Evolutionary conservation across 2,113 vertebrate genomes (phyloP), one percentile per base, ranked within the genome.

Genomic region (Gila orcuttii): DNA sequence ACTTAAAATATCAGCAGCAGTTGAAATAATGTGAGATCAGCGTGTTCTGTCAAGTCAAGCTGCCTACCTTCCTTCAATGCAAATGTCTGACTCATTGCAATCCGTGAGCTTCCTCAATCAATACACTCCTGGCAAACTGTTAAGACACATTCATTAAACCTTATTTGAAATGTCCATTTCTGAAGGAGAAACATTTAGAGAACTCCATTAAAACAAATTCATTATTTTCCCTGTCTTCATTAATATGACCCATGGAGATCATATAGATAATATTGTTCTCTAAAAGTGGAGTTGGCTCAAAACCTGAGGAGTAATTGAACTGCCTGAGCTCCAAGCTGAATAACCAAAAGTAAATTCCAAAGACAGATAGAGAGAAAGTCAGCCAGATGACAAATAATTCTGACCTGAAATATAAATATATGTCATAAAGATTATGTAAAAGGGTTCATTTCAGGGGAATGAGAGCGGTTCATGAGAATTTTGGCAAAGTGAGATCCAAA

Each of bases 171-270:
- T 85, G 85, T 85, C 90, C 88, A 87, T 90, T 92, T 89, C 89
- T 89, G 89, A 86, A 86, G 81, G 79, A 79, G 66, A 81, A 73
- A 57, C 19, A 90, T 89, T 87, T 89, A 88, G 88, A 86, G 90
- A 88, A 90, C 86, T 91, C 86, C 87, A 90, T 92, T 92, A 90
- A 86, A 91, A 84, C 85, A 87, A 90, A 92, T 93, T 89, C 86
- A 93, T 92, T 89, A 90, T 93, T 92, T 90, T 92, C 88, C 90
- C 89, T 88, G 85, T 74, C 83, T 47, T 86, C 86, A 84, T 87
- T 90, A 79, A 91, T 91, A 88, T 92, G 91, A 88, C 90, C 88
- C 87, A 55, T 83, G 86, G 50, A 84, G 87, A 90, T 91, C 87
- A 89, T 77, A 77, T 84, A 88, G 87, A 90, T 90, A 88, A 92